Base-by-base conservation (phyloP, 2,797 vertebrate genomes). In the Microchirus variegatus region DNA sequence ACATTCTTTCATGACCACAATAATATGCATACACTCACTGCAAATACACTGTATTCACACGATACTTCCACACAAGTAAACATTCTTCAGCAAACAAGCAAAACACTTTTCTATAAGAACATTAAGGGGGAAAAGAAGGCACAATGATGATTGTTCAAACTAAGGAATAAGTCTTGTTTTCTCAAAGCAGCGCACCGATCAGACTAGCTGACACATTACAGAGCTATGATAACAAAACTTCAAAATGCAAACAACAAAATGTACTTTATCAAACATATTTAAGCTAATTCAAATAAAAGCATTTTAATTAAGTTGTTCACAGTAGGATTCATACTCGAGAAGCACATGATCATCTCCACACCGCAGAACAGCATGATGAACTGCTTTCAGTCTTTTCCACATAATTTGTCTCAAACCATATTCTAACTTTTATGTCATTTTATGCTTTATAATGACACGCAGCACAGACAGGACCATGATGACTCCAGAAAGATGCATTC, bases 21-120 rank as follows among this genome's bases (percentile, higher is more conserved):
- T 59, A 18, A 59, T 71, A 73, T 48, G 15, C 47, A 78, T 52
- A 88, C 75, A 87, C 82, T 86, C 64, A 61, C 26, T 55, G 63
- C 57, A 79, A 72, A 87, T 59, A 60, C 53, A 68, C 38, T 60
- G 50, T 5, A 60, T 66, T 68, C 59, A 80, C 10, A 4, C 22
- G 59, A 22, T 42, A 63, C 43, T 57, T 66, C 55, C 44, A 73
- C 43, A 63, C 75, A 74, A 47, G 15, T 26, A 49, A 69, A 51
- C 35, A 0, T 7, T 49, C 36, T 38, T 70, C 74, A 18, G 47
- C 11, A 56, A 80, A 46, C 70, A 53, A 17, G 65, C 53, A 69
- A 45, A 77, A 75, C 26, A 61, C 16, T 37, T 56, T 46, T 63
- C 45, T 56, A 41, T 37, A 38, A 65, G 10, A 67, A 53, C 10